Evolutionary conservation across 2,888 invertebrate genomes (phyloP), one percentile per base, ranked within the genome.

Genomic region (Polietes domitor): DNA sequence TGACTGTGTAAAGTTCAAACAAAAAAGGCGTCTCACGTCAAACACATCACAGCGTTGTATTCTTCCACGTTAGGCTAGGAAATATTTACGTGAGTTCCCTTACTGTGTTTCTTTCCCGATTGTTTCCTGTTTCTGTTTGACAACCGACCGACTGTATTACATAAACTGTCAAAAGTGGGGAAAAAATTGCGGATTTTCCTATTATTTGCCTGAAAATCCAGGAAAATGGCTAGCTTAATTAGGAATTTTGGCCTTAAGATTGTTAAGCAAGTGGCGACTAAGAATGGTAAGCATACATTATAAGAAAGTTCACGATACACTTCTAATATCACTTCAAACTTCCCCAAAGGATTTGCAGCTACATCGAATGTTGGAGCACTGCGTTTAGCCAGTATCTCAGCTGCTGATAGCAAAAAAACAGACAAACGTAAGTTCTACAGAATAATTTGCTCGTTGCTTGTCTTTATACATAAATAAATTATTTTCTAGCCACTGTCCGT

Each of bases 401-500:
- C 88, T n/a, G 86, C 88, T 1, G 89, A 87, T 9, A 88, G 88
- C n/a, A 58, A 87, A 28, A 89, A 90, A 77, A 43, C 88, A 5
- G 90, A 91, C 9, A 90, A 89, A 87, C 92, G 92, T 92, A 88
- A 87, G 89, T 50, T 12, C 24, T 12, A 61, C 28, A 58, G 15
- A 12, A 37, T n/a, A 61, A 53, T 19, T 2, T 53, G 6, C 7
- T 73, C 19, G 12, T 61, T 47, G 17, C n/a, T 24, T 47, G 3
- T 24, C 12, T 58, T 21, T 37, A 17, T 17, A 7, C n/a, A 9
- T 41, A 26, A 0, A 63, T 10, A 32, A 12, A 37, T 65, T 17
- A 37, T n/a, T 17, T 85, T 87, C 2, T 65, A 92, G 92, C 92
- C 12, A 92, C 92, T 61, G 87, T 92, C 43, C 91, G 92, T 1